Evolutionary conservation across 2,797 vertebrate genomes (phyloP).

Genomic region (Xenentodon cancila): DNA sequence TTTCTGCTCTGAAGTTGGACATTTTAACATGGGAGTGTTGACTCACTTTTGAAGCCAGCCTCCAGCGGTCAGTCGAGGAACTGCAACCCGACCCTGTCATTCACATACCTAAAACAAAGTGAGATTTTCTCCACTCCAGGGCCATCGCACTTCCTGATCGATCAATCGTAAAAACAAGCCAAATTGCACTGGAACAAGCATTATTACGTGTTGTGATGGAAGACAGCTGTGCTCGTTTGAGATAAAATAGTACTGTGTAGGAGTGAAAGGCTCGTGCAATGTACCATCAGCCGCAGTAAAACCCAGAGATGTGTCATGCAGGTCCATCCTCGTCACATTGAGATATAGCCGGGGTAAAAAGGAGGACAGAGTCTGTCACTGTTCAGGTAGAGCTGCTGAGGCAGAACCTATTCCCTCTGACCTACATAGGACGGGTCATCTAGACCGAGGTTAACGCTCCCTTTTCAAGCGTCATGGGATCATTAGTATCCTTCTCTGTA

Average conservation of each 20-base stretch:
- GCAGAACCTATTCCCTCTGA: constrained; percentile 78
- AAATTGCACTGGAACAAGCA: constrained; percentile 30
- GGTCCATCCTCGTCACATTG: constrained; percentile 45
- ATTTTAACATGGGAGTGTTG: too few species aligned
- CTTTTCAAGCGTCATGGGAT: constrained; percentile 67
- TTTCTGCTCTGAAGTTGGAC: too few species aligned
- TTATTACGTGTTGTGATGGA: constrained; percentile 12
- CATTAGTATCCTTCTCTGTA: constrained; percentile 68
- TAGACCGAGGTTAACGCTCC: constrained; percentile 69
- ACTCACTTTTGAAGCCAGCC: too few species aligned
- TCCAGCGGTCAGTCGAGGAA: too few species aligned
- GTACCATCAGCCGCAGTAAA: constrained; percentile 24
- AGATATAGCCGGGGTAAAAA: constrained; percentile 37
- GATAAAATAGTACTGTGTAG: not conserved
- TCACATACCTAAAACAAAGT: not conserved
- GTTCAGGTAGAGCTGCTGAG: constrained; percentile 68
- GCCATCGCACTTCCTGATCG: not conserved
- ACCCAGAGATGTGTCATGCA: constrained; percentile 40
- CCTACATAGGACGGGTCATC: constrained; percentile 77
- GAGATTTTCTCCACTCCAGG: not conserved
- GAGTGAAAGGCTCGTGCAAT: constrained; percentile 15
- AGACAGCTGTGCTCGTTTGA: constrained; percentile 18
- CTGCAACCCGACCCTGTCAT: too few species aligned
- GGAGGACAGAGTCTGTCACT: constrained; percentile 70
- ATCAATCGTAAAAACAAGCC: constrained; percentile 3